phyloP scores from a whole-genome alignment of 2,113 vertebrate species.

The Gallinago jamesoni region DNA sequence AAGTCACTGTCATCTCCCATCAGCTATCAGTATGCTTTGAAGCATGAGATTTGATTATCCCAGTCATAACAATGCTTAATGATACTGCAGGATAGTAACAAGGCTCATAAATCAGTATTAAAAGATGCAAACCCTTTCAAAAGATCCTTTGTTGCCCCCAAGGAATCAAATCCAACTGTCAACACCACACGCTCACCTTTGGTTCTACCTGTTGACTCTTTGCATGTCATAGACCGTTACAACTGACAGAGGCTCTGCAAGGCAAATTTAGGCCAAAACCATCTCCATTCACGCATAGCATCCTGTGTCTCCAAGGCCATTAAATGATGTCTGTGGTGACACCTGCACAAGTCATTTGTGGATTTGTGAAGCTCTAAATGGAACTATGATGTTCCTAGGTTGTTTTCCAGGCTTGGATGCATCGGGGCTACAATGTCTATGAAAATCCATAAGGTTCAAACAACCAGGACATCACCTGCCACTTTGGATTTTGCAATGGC shows the following conservation, averaged over 20 bases:
- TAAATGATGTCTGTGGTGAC: background rate
- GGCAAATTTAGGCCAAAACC: background rate
- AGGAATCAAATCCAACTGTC: background rate
- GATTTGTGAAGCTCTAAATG: background rate
- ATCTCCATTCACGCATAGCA: background rate
- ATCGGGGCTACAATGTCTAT: background rate
- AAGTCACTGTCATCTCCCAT: background rate
- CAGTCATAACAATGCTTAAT: background rate
- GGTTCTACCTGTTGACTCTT: background rate
- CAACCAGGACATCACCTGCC: background rate
- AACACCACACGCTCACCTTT: background rate
- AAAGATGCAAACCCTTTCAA: background rate
- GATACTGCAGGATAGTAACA: background rate
- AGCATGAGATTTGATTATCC: conserved; percentile 15
- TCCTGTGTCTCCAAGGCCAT: background rate
- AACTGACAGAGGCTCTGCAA: background rate
- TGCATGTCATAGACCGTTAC: background rate
- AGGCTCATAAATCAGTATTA: background rate
- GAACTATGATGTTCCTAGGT: background rate
- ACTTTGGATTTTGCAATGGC: background rate
- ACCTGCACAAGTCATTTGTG: background rate
- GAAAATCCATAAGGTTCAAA: background rate
- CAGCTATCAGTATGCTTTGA: background rate
- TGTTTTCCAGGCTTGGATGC: background rate
- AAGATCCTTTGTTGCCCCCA: background rate